Evolutionary conservation across 1,140 invertebrate genomes (phyloP).

Genomic region (Lasioglossum baleicum): DNA sequence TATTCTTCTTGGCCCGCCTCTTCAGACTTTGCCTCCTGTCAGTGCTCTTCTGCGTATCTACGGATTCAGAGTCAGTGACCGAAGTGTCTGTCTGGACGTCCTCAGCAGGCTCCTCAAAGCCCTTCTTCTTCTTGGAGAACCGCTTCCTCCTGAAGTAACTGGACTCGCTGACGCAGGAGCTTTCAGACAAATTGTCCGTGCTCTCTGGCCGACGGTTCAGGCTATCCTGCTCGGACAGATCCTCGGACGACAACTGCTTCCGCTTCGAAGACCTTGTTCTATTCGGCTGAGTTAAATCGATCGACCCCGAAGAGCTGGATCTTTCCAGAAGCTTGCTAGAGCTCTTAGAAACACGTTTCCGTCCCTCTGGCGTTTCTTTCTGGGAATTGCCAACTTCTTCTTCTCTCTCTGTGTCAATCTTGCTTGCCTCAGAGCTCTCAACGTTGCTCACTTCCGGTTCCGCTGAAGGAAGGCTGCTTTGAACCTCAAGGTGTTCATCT

Average conservation of each 20-base stretch:
- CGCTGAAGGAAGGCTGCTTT: not conserved
- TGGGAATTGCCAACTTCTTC: not conserved
- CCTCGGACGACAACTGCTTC: slow-evolving; percentile 41
- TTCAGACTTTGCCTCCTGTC: slow-evolving; percentile 32
- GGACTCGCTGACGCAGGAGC: slow-evolving; percentile 41
- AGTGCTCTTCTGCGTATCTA: slow-evolving; percentile 1
- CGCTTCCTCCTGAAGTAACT: slow-evolving; percentile 56
- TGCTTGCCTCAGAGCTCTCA: not conserved
- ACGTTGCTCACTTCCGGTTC: not conserved
- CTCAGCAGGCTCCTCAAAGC: not conserved
- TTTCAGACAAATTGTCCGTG: slow-evolving; percentile 47
- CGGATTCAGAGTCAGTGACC: not conserved
- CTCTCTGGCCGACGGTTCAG: slow-evolving; percentile 27
- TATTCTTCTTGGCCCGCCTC: slow-evolving; percentile 36
- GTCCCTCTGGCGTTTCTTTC: not conserved
- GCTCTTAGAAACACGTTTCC: not conserved
- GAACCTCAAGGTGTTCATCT: slow-evolving; percentile 49
- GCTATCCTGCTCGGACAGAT: slow-evolving; percentile 1
- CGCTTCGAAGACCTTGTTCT: slow-evolving; percentile 31
- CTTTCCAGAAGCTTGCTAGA: not conserved
- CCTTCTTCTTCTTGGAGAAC: slow-evolving; percentile 51
- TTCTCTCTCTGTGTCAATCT: not conserved
- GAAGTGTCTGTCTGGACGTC: slow-evolving; percentile 24
- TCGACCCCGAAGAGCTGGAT: slow-evolving; percentile 40
- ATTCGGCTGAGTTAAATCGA: not conserved